Evolutionary conservation across 1,140 invertebrate species (phyloP).

Genomic region (Drosophila seguyi): DNA sequence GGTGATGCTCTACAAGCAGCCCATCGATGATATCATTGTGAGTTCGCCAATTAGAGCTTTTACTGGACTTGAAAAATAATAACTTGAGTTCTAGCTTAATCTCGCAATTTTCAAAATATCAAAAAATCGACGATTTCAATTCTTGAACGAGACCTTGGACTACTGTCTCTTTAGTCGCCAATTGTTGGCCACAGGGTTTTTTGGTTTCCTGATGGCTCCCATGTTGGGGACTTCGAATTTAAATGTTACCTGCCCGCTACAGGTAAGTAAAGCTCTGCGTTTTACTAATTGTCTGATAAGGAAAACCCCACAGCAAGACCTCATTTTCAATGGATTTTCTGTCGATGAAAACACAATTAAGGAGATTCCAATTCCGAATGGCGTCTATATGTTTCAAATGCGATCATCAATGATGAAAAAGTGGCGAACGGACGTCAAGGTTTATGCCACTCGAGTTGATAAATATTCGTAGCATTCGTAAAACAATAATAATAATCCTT

Average conservation of each 20-base stretch:
- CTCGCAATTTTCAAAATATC: conserved; percentile 13
- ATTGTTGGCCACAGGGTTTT: conserved; percentile 9
- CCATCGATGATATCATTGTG: conserved; percentile 48
- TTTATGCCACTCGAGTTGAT: conserved; percentile 23
- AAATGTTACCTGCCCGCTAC: conserved; percentile 21
- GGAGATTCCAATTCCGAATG: conserved; percentile 48
- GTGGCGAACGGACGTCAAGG: conserved; percentile 23
- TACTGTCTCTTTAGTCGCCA: conserved; percentile 25
- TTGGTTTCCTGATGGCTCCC: conserved; percentile 22
- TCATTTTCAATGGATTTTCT: conserved; percentile 20
- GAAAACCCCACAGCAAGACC: neutral
- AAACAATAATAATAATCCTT: neutral
- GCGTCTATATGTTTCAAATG: conserved; percentile 45
- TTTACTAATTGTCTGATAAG: neutral
- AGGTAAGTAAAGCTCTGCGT: neutral
- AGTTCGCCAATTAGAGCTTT: conserved; percentile 9
- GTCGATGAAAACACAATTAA: conserved; percentile 48
- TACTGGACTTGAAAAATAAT: neutral
- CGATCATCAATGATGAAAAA: conserved; percentile 30
- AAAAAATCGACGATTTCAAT: conserved; percentile 22
- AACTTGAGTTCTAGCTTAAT: conserved; percentile 14
- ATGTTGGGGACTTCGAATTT: conserved; percentile 10
- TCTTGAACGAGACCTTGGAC: conserved; percentile 60
- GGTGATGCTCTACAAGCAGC: conserved; percentile 25
- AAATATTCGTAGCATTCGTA: neutral